Conservation (phyloP, 2,888 invertebrate species). For the Torymus texanus region DNA sequence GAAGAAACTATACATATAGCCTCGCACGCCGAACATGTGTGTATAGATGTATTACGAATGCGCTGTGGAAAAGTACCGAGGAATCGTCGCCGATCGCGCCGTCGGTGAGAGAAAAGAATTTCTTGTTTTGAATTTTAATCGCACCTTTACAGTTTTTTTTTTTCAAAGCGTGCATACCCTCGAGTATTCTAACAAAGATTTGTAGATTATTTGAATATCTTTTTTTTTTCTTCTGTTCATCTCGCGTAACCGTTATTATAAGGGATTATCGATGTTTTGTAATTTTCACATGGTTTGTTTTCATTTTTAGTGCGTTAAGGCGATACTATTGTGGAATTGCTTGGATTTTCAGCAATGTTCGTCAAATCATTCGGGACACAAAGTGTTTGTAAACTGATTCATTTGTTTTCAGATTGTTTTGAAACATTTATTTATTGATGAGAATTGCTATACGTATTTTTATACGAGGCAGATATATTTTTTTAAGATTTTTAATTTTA, state of each 20-base stretch:
- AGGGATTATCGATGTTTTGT: not conserved
- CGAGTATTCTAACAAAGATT: no score
- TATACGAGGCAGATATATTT: not conserved
- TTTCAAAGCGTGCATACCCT: not conserved
- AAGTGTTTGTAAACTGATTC: not conserved
- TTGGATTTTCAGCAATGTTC: slow-evolving; percentile 4
- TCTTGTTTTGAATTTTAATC: slow-evolving; percentile 10
- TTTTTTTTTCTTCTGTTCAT: not conserved
- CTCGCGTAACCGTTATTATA: not conserved
- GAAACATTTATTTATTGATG: no score
- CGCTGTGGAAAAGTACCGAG: slow-evolving; percentile 28
- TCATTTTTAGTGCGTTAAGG: slow-evolving; percentile 11
- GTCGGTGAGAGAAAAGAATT: slow-evolving; percentile 34
- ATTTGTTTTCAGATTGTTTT: no score
- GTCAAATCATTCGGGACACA: not conserved
- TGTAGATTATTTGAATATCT: not conserved
- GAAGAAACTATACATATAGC: slow-evolving; percentile 8
- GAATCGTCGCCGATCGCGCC: slow-evolving; percentile 1
- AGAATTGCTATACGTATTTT: no score
- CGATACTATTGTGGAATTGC: slow-evolving; percentile 27
- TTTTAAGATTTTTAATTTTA: not conserved
- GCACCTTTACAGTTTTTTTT: not conserved
- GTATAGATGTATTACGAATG: not conserved
- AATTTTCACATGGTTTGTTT: not conserved
- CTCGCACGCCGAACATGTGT: slow-evolving; percentile 15